These are phyloP conservation scores for Calliphora vicina DNA, from an alignment of 1,140 invertebrate genomes.

Conservation along the genomic window DNA sequence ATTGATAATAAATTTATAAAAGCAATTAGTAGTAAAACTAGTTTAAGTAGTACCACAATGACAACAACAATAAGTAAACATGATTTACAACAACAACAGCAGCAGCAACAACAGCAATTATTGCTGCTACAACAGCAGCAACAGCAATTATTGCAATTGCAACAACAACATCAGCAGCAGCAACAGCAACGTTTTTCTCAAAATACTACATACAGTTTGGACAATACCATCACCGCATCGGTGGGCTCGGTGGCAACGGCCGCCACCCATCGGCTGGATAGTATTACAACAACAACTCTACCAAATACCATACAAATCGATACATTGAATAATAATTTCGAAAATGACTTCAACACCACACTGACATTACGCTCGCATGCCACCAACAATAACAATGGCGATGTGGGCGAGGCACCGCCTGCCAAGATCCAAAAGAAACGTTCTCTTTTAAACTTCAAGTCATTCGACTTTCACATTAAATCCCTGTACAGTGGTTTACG, in stretches of 20 bases:
- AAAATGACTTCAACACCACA: slow-evolving; percentile 27
- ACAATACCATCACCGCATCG: slow-evolving; percentile 36
- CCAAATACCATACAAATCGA: slow-evolving; percentile 48
- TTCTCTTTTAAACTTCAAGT: slow-evolving; percentile 59
- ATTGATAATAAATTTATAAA: slow-evolving; percentile 64
- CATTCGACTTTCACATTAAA: slow-evolving; percentile 60
- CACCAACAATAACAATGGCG: slow-evolving; percentile 37
- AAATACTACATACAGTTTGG: slow-evolving; percentile 38
- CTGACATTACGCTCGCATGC: slow-evolving; percentile 25
- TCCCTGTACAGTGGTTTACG: slow-evolving; percentile 56
- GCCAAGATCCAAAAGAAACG: slow-evolving; percentile 47
- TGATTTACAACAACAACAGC: slow-evolving; percentile 55
- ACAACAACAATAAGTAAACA: slow-evolving; percentile 64
- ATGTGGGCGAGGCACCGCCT: not conserved
- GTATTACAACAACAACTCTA: slow-evolving; percentile 36
- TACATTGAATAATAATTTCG: slow-evolving; percentile 49
- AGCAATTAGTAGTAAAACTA: slow-evolving; percentile 64
- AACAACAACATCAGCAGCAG: slow-evolving; percentile 48
- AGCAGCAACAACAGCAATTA: slow-evolving; percentile 44
- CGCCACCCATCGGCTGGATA: slow-evolving; percentile 42
- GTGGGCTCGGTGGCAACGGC: slow-evolving; percentile 21
- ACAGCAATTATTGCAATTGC: slow-evolving; percentile 46
- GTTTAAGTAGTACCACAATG: slow-evolving; percentile 62
- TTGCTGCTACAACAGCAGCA: slow-evolving; percentile 39
- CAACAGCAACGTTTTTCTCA: slow-evolving; percentile 42